Conservation (phyloP, 1,140 invertebrate genomes). For the Meloidogyne hapla region DNA sequence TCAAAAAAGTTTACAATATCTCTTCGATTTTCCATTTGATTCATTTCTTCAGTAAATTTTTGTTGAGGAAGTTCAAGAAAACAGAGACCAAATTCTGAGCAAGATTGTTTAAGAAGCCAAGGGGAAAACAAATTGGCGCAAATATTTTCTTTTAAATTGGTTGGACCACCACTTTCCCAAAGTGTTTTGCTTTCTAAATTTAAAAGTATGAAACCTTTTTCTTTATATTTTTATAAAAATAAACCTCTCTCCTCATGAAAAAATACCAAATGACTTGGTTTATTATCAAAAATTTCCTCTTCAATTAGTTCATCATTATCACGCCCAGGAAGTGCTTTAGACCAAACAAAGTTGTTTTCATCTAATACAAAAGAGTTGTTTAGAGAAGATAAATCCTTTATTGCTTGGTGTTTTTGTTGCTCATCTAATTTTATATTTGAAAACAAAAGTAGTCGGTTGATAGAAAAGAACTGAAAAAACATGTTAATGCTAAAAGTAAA, state of each 20-base stretch:
- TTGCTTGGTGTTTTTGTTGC: no score
- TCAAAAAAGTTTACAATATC: no score
- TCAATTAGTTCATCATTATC: background rate
- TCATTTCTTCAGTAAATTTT: no score
- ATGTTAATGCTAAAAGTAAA: no score
- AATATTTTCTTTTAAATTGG: slow-evolving; percentile 1
- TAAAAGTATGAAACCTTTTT: no score
- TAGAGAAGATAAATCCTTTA: no score
- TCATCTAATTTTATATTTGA: no score
- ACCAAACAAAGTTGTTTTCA: background rate
- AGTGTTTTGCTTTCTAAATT: background rate
- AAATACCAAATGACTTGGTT: background rate
- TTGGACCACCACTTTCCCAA: background rate
- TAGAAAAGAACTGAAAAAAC: no score
- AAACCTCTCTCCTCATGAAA: background rate
- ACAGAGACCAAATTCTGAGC: background rate
- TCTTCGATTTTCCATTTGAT: no score
- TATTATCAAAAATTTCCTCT: slow-evolving; percentile 3
- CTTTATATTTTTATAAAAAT: background rate
- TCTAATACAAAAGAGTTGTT: no score
- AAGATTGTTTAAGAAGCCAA: slow-evolving; percentile 2
- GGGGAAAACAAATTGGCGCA: slow-evolving; percentile 8
- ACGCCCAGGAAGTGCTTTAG: background rate
- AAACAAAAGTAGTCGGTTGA: no score
- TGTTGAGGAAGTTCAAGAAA: background rate